Base-by-base conservation (phyloP, 2,888 invertebrate species). In the Limnephilus marmoratus region DNA sequence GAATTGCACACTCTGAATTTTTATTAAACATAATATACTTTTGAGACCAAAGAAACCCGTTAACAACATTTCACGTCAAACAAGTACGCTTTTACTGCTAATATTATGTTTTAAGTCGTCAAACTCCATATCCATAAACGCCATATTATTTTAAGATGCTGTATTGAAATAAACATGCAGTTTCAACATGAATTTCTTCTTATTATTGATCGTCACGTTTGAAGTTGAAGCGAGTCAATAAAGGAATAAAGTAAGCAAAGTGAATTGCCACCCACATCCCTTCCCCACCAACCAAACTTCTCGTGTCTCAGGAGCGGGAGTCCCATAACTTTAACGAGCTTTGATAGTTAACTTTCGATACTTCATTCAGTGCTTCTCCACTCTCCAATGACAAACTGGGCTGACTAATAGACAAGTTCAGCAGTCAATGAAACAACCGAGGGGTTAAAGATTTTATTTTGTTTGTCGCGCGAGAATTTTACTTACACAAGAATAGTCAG, bases 181-280 rank as follows among this genome's bases (percentile, higher is more conserved):
- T 11, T n/a, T 86, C 24, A 29, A 24, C n/a, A 1, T 49, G 24
- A 86, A n/a, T 86, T 49, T 49, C 45, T 1, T n/a, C 29, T 68
- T 68, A 9, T 68, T 7, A 68, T 86, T 45, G 45, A 86, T 41
- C 86, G 86, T 86, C 86, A 86, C 86, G 49, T 29, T 15, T 49
- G 49, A 86, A 29, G 15, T 9, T n/a, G 41, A 41, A 41, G 41
- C 41, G 41, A 45, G 45, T 45, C 49, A 29, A 86, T 86, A 86
- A 86, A 86, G 45, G 29, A 29, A 86, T 86, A 86, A 86, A 86
- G 45, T 45, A 86, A 45, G 86, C 83, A 41, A 83, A 45, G 86
- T 86, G 45, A 86, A 45, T 45, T 49, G 3, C 29, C 85, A 0
- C 15, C 49, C 13, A 18, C 68, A 9, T 41, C 9, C 41, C 41